phyloP scores from a whole-genome alignment of 35 echinoderm and acorn worm species.

The Anneissia japonica region DNA sequence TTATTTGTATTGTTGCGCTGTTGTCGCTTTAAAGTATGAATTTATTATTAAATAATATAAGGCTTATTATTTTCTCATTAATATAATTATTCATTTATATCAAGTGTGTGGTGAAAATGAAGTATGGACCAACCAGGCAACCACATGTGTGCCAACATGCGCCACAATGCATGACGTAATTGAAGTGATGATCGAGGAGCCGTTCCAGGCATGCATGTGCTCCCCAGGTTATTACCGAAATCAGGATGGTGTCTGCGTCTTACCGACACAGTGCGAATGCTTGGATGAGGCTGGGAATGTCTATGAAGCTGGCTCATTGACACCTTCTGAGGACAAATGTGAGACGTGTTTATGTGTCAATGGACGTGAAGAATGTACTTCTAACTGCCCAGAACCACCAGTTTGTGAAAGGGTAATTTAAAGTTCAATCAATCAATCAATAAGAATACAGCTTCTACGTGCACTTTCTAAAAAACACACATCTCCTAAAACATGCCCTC shows the following conservation, averaged over 20 bases:
- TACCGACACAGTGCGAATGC: slow-evolving; percentile 48
- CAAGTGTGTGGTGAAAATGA: slow-evolving; percentile 54
- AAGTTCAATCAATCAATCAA: too few species aligned
- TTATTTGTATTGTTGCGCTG: too few species aligned
- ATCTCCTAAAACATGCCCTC: too few species aligned
- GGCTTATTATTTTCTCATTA: too few species aligned
- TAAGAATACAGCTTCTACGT: too few species aligned
- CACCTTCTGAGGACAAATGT: slow-evolving; percentile 36
- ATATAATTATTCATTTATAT: too few species aligned
- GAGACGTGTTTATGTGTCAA: slow-evolving; percentile 44
- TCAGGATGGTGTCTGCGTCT: slow-evolving; percentile 28
- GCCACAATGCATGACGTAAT: slow-evolving; percentile 15
- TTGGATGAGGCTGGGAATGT: slow-evolving; percentile 34
- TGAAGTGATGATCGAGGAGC: not conserved
- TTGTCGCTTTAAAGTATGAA: not conserved
- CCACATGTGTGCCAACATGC: slow-evolving; percentile 48
- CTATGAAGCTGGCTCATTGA: slow-evolving; percentile 22
- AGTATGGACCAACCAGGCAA: slow-evolving; percentile 30
- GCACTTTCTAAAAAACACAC: too few species aligned
- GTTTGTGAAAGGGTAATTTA: slow-evolving; percentile 49
- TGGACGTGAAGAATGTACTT: slow-evolving; percentile 44
- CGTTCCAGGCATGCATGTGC: slow-evolving; percentile 45
- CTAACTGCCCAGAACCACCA: slow-evolving; percentile 47
- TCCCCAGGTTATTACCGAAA: slow-evolving; percentile 54
- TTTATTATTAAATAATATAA: not conserved